phyloP scores from a whole-genome alignment of 1,140 invertebrate genomes.

The Drosophila triauraria region DNA sequence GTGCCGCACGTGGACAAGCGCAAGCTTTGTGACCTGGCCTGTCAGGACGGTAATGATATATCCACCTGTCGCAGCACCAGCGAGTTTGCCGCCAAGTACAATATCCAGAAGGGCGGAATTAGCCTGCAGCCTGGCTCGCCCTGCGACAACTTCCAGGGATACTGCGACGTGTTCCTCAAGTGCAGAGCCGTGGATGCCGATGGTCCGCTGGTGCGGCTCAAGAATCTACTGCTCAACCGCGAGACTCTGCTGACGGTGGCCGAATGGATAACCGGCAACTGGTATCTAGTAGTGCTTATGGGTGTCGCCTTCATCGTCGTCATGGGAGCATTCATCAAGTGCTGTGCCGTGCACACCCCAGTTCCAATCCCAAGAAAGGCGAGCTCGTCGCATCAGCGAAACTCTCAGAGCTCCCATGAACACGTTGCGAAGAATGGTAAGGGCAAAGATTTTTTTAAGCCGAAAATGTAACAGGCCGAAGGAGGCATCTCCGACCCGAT shows the following conservation, averaged over 20 bases:
- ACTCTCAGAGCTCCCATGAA: conserved; percentile 95
- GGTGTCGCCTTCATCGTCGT: conserved; percentile 96
- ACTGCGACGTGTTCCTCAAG: conserved; percentile 99
- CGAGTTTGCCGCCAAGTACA: conserved; percentile 91
- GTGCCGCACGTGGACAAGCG: conserved; percentile 92
- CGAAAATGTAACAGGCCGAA: too few relatives aligned
- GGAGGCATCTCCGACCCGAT: too few relatives aligned
- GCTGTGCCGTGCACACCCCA: conserved; percentile 99
- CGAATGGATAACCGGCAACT: conserved; percentile 96
- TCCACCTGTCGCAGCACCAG: conserved; percentile 94
- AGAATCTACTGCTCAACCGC: conserved; percentile 97
- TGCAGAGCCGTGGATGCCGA: conserved; percentile 99
- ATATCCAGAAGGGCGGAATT: conserved; percentile 93
- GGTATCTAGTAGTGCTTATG: conserved; percentile 98
- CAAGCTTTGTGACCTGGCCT: conserved; percentile 97
- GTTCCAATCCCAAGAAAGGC: conserved; percentile 97
- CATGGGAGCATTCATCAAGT: conserved; percentile 99
- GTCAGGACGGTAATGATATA: conserved; percentile 92
- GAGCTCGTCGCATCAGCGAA: conserved; percentile 93
- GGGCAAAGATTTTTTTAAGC: background rate
- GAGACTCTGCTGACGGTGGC: conserved; percentile 94
- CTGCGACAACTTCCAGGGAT: conserved; percentile 99
- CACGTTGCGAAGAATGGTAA: conserved; percentile 90
- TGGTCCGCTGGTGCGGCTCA: conserved; percentile 97
- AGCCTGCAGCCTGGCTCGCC: conserved; percentile 96